Conservation (phyloP, 2,888 invertebrate genomes). For the Cataglyphis altisquamis region DNA sequence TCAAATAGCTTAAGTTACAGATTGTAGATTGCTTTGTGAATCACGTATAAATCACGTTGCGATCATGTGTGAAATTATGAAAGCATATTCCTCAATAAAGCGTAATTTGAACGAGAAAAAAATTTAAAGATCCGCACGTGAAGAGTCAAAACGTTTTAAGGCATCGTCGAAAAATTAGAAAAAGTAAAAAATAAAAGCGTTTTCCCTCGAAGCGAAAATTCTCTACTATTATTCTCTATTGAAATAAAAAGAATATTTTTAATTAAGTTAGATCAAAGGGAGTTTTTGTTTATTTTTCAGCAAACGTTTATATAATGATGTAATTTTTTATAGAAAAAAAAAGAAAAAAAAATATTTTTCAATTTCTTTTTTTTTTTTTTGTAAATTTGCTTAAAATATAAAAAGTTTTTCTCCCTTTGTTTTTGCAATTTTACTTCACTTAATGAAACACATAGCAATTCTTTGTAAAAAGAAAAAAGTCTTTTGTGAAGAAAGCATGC, state of each 20-base stretch:
- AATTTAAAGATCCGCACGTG: too few relatives aligned
- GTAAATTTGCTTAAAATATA: neutral
- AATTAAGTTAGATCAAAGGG: neutral
- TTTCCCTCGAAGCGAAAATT: neutral
- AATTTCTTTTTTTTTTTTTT: neutral
- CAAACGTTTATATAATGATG: neutral
- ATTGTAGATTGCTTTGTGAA: too few relatives aligned
- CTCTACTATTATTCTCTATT: neutral
- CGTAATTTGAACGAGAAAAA: too few relatives aligned
- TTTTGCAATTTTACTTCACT: neutral
- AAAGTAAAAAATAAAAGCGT: slow-evolving; percentile 3
- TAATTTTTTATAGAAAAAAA: neutral
- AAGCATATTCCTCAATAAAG: too few relatives aligned
- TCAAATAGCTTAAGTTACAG: too few relatives aligned
- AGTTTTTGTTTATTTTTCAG: neutral
- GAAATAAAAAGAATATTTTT: neutral
- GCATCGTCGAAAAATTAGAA: neutral
- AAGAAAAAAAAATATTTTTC: neutral
- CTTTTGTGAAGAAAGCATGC: neutral
- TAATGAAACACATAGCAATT: neutral
- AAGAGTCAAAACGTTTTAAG: neutral
- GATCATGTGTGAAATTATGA: too few relatives aligned
- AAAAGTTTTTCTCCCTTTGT: neutral
- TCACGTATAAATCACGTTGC: too few relatives aligned
- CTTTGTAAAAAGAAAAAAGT: neutral